Percentiles rank a stretch among this genome's conserved stretches.
Evolutionary conservation across 2,888 invertebrate genomes (phyloP).

Genomic region (Macropis europaea): DNA sequence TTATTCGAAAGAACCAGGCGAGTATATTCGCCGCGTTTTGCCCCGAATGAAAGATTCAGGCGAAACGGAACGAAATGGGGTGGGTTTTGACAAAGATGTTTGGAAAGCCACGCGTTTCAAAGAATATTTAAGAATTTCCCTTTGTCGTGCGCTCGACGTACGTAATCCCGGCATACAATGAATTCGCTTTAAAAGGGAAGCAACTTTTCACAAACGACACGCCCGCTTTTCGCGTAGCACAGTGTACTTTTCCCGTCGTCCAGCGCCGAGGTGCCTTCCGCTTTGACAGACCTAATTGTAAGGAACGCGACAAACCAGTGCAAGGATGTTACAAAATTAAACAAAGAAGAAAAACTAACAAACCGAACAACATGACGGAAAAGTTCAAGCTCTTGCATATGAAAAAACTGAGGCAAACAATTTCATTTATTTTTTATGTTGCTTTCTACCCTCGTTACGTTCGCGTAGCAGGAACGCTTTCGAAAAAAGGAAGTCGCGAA

Average conservation of each 20-base stretch:
- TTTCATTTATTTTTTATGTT: no score
- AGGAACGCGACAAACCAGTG: neutral
- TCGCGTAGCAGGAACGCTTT: no score
- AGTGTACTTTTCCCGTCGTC: neutral
- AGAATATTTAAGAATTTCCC: slow-evolving; percentile 16
- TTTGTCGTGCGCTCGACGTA: neutral
- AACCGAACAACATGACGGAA: neutral
- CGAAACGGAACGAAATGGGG: neutral
- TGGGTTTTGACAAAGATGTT: neutral
- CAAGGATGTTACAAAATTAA: neutral
- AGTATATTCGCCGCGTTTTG: neutral
- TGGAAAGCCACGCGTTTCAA: slow-evolving; percentile 3
- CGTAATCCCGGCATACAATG: neutral
- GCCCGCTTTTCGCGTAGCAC: neutral
- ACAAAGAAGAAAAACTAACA: neutral
- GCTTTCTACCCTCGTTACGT: no score
- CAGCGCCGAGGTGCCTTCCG: neutral
- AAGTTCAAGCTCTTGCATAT: no score
- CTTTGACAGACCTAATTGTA: neutral
- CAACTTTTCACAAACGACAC: slow-evolving; percentile 2
- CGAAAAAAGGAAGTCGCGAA: no score
- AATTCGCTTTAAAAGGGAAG: neutral
- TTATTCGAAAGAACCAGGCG: neutral
- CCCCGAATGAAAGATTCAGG: slow-evolving; percentile 21
- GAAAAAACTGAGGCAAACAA: no score